Evolutionary conservation across 2,888 invertebrate genomes (phyloP).

Genomic region (Coelogynopora nodosa): DNA sequence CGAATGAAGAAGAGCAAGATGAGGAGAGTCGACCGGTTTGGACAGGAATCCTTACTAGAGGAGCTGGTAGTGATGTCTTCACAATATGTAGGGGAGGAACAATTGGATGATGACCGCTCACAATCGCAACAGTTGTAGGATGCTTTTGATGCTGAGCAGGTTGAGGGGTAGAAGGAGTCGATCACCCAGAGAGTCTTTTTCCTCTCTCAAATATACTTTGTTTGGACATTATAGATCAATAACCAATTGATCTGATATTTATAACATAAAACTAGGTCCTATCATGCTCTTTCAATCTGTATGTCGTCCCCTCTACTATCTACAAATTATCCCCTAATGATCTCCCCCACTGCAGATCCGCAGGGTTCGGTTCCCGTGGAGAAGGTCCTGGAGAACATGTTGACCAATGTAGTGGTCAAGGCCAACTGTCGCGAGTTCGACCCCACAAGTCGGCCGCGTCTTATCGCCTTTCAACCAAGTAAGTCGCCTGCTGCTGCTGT

Average conservation of each 20-base stretch:
- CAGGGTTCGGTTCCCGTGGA: conserved; percentile 57
- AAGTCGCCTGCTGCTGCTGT: background rate
- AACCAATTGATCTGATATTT: too few relatives aligned
- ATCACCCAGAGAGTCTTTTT: conserved; percentile 30
- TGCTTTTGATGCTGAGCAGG: conserved; percentile 49
- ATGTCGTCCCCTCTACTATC: too few relatives aligned
- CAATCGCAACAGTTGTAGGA: conserved; percentile 48
- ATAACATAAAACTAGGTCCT: too few relatives aligned
- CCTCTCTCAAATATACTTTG: too few relatives aligned
- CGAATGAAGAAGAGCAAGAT: conserved; percentile 29
- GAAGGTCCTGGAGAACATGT: conserved; percentile 57
- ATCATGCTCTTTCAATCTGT: too few relatives aligned
- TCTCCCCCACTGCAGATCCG: too few relatives aligned
- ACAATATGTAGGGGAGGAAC: too few relatives aligned
- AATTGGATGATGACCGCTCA: conserved; percentile 40
- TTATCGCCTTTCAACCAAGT: conserved; percentile 58
- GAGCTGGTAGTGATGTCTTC: background rate
- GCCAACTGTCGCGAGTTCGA: conserved; percentile 58
- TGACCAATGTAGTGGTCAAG: conserved; percentile 59
- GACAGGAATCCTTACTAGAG: too few relatives aligned
- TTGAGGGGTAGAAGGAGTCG: conserved; percentile 43
- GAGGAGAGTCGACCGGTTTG: background rate
- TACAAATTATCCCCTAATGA: too few relatives aligned
- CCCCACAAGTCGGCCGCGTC: conserved; percentile 59
- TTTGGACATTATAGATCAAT: too few relatives aligned